Evolutionary conservation across 2,113 vertebrate genomes (phyloP), one percentile per base, ranked within the genome.

Genomic region (Kobus ellipsiprymnus): DNA sequence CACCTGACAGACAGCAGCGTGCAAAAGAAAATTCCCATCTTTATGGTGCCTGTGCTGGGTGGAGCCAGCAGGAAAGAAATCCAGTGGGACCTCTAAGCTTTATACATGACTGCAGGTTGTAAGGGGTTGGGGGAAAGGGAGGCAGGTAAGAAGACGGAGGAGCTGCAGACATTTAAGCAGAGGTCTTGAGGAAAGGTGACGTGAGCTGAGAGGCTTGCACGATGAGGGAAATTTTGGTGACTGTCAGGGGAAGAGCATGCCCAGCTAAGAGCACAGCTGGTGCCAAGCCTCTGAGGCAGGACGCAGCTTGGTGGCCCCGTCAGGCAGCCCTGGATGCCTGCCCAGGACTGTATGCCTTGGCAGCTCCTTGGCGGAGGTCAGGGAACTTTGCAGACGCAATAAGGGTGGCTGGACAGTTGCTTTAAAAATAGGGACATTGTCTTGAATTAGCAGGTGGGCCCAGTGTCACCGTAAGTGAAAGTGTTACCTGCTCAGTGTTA

Each of bases 131-230:
- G 57, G 71, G 36, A 12, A 33, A 50, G 10, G 29, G 5, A 16
- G 27, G 23, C 29, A 17, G 46, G 14, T 2, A 1, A 4, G 46
- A 30, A 2, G 91, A 27, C 0, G 1, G 16, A 29, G 16, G 7
- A 21, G 27, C 1, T 29, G 8, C 5, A 13, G 16, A 12, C 2
- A 1, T 19, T 21, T 6, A 2, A 9, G 9, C 9, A 10, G 59
- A 21, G 48, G 40, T 15, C 36, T 64, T 2, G 16, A 2, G 46
- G 30, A 46, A 67, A 67, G 36, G 52, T 4, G 33, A 5, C 17
- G 40, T 44, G 10, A 59, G 19, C 80, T 29, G 27, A 3, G 25
- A 78, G 13, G 0, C 3, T 6, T 8, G 14, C 57, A 10, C 0
- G 5, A 2, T 19, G 27, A 87, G 29, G 27, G n/a, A 30, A 30